These are phyloP conservation scores for Schizopygopsis malacanthus DNA, from an alignment of 2,797 vertebrate genomes.

Conservation along the genomic window DNA sequence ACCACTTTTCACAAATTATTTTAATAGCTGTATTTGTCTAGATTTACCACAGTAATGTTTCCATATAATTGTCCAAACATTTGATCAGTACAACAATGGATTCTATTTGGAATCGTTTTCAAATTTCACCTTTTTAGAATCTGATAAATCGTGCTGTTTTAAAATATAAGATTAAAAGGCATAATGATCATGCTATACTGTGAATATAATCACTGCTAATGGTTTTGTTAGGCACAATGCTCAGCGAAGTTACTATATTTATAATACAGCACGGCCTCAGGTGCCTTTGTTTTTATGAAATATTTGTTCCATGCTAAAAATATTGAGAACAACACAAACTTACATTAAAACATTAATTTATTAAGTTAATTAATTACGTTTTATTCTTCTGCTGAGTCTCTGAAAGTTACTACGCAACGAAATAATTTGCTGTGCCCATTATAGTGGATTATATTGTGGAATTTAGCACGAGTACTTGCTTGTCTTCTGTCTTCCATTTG, in stretches of 20 bases:
- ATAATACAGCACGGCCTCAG: background rate
- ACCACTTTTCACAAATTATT: constrained; percentile 22
- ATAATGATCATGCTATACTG: background rate
- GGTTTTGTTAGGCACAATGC: background rate
- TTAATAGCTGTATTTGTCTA: constrained; percentile 2
- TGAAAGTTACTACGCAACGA: background rate
- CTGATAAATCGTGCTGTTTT: background rate
- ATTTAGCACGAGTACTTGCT: background rate
- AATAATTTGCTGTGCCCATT: background rate
- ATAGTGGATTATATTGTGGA: background rate
- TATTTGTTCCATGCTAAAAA: background rate
- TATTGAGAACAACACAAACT: background rate
- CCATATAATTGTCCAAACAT: background rate
- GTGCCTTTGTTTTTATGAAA: background rate
- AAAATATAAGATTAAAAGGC: background rate
- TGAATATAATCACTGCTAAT: background rate
- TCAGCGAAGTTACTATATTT: background rate
- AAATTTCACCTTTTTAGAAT: constrained; percentile 7
- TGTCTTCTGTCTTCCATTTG: background rate
- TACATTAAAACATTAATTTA: constrained; percentile 11
- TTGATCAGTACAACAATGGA: constrained; percentile 4
- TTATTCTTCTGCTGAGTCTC: background rate
- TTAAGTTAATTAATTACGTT: background rate
- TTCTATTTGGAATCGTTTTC: background rate
- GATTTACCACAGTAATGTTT: constrained; percentile 26